Evolutionary conservation across 2,888 invertebrate genomes (phyloP).

Genomic region (Physocephala rufipes): DNA sequence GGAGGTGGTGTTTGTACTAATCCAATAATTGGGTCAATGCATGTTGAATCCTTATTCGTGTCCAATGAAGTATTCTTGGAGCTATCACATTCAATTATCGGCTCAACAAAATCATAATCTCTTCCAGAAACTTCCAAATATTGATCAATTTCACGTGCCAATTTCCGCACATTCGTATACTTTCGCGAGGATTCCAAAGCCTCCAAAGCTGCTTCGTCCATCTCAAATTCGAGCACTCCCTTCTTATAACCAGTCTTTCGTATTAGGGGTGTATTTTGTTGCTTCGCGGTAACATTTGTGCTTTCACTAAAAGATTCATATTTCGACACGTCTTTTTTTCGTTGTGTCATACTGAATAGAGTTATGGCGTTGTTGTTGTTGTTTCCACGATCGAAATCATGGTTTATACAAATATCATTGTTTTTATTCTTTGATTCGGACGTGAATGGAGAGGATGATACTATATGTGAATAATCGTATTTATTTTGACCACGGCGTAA

Average conservation of each 20-base stretch:
- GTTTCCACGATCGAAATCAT: background rate
- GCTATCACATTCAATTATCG: background rate
- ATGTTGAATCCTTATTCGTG: background rate
- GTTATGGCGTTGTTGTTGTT: too few relatives aligned
- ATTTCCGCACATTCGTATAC: slow-evolving; percentile 52
- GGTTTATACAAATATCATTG: slow-evolving; percentile 5
- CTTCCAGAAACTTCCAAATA: slow-evolving; percentile 54
- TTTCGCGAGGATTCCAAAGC: slow-evolving; percentile 52
- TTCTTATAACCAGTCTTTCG: slow-evolving; percentile 59
- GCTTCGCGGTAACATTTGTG: background rate
- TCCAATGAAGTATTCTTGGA: background rate
- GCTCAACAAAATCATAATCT: slow-evolving; percentile 49
- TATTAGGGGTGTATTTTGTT: slow-evolving; percentile 46
- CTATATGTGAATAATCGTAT: slow-evolving; percentile 55
- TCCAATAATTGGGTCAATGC: background rate
- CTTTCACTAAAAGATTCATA: slow-evolving; percentile 35
- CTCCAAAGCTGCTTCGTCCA: slow-evolving; percentile 54
- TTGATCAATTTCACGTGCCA: slow-evolving; percentile 61
- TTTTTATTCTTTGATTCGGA: background rate
- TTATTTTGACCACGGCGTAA: slow-evolving; percentile 63
- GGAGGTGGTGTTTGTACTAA: slow-evolving; percentile 53
- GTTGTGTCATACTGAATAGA: slow-evolving; percentile 37
- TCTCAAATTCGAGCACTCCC: slow-evolving; percentile 58
- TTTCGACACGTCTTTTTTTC: slow-evolving; percentile 36
- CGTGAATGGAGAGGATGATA: slow-evolving; percentile 23